Evolutionary conservation across 2,797 vertebrate genomes (phyloP).

Genomic region (Potorous gilbertii): DNA sequence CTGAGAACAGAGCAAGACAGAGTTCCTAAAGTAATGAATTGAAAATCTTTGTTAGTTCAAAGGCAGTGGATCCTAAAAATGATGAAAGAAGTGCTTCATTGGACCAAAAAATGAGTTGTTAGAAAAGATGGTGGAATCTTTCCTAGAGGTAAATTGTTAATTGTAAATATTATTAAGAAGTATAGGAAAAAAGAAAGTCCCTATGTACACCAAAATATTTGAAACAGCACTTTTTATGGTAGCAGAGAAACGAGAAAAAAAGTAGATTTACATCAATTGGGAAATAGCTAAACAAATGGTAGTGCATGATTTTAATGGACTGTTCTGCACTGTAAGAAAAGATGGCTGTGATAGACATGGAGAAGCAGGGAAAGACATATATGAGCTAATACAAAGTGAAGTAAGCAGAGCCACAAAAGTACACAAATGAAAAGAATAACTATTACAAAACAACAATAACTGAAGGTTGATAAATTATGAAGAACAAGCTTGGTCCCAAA

Average conservation of each 20-base stretch:
- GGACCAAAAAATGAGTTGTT: neutral
- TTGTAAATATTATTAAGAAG: neutral
- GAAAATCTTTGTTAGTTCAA: neutral
- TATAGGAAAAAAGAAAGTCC: neutral
- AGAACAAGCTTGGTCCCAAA: neutral
- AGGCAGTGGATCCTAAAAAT: neutral
- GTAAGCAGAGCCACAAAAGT: neutral
- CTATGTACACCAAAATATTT: neutral
- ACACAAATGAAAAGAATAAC: neutral
- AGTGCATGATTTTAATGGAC: neutral
- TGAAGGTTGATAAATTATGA: neutral
- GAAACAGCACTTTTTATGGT: neutral
- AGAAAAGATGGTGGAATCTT: neutral
- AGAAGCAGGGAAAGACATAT: neutral
- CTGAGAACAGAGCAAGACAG: neutral
- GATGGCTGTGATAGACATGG: neutral
- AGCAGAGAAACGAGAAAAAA: neutral
- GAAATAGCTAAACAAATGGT: neutral
- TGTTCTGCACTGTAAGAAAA: neutral
- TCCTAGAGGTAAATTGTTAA: neutral
- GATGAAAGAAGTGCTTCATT: neutral
- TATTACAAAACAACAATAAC: neutral
- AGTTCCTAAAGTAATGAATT: neutral
- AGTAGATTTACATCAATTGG: neutral
- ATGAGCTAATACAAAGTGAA: neutral